phyloP scores from a whole-genome alignment of 1,140 invertebrate genomes.

The Solenopsis fugax region DNA sequence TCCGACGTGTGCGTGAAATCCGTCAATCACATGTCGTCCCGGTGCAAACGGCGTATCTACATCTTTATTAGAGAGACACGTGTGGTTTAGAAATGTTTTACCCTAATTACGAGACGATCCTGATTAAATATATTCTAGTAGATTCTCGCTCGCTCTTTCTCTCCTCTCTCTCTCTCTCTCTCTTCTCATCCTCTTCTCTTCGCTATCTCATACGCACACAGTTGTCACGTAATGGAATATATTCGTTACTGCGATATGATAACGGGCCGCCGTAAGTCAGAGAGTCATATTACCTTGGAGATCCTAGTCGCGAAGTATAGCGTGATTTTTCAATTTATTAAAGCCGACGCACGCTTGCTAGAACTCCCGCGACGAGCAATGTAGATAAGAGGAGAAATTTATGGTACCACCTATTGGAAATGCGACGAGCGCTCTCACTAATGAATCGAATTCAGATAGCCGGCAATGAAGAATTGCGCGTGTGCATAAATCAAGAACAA shows the following conservation, averaged over 20 bases:
- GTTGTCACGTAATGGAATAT: slow-evolving; percentile 60
- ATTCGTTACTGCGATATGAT: slow-evolving; percentile 60
- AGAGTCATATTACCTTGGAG: slow-evolving; percentile 57
- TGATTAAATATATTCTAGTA: slow-evolving; percentile 65
- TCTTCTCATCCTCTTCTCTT: slow-evolving; percentile 3
- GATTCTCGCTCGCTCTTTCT: slow-evolving; percentile 18
- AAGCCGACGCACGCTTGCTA: slow-evolving; percentile 48
- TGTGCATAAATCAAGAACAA: slow-evolving; percentile 68
- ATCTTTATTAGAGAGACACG: slow-evolving; percentile 25
- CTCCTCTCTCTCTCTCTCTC: too few relatives aligned
- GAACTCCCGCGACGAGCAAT: slow-evolving; percentile 42
- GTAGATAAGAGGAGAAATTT: slow-evolving; percentile 58
- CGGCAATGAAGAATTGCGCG: slow-evolving; percentile 28
- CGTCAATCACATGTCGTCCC: neutral
- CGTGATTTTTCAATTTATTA: slow-evolving; percentile 70
- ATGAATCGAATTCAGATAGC: slow-evolving; percentile 60
- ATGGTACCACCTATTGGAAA: slow-evolving; percentile 58
- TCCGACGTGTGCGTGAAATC: slow-evolving; percentile 31
- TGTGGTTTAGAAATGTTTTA: slow-evolving; percentile 63
- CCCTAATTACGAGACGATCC: slow-evolving; percentile 68
- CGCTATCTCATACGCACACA: slow-evolving; percentile 52
- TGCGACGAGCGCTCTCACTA: slow-evolving; percentile 52
- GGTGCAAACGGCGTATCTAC: slow-evolving; percentile 34
- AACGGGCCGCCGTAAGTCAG: slow-evolving; percentile 58
- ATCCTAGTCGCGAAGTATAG: slow-evolving; percentile 50